Percentiles rank a stretch among this genome's conserved stretches.
phyloP scores from a whole-genome alignment of 37 sponge, comb jelly and placozoan species.

The Haliclona indistincta region DNA sequence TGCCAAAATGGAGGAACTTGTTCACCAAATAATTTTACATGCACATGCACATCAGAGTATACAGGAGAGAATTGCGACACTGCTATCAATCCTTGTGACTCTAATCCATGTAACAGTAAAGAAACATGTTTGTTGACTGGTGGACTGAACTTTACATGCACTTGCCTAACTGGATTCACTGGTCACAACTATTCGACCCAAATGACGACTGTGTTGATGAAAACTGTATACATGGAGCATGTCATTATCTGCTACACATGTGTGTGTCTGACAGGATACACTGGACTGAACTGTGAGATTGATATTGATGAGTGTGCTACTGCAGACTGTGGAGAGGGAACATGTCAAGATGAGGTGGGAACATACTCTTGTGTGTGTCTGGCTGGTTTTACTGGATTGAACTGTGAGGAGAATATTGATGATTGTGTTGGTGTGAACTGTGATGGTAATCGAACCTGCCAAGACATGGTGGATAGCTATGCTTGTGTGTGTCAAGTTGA shows the following conservation, averaged over 20 bases:
- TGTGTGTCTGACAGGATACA: slow-evolving; percentile 22
- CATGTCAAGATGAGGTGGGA: slow-evolving; percentile 20
- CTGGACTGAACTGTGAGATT: slow-evolving; percentile 21
- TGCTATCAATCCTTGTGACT: no score
- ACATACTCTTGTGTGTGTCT: slow-evolving; percentile 23
- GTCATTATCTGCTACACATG: slow-evolving; percentile 7
- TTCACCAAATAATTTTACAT: slow-evolving; percentile 17
- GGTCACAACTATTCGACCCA: slow-evolving; percentile 9
- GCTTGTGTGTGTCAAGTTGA: slow-evolving; percentile 31
- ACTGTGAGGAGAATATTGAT: slow-evolving; percentile 40
- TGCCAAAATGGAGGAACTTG: slow-evolving; percentile 47
- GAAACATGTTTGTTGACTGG: slow-evolving; percentile 9
- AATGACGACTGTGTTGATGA: background rate
- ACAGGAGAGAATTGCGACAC: slow-evolving; percentile 43
- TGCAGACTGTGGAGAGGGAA: slow-evolving; percentile 24
- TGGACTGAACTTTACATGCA: slow-evolving; percentile 1
- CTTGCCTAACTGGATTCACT: slow-evolving; percentile 15
- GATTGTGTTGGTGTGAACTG: background rate
- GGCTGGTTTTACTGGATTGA: slow-evolving; percentile 42
- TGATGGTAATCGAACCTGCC: slow-evolving; percentile 39
- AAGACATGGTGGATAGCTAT: slow-evolving; percentile 33
- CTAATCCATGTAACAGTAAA: slow-evolving; percentile 29
- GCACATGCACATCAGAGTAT: slow-evolving; percentile 37
- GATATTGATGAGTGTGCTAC: slow-evolving; percentile 17
- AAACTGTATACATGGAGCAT: slow-evolving; percentile 33